Evolutionary conservation across 1,140 invertebrate genomes (phyloP).

Genomic region (Drosophila littoralis): DNA sequence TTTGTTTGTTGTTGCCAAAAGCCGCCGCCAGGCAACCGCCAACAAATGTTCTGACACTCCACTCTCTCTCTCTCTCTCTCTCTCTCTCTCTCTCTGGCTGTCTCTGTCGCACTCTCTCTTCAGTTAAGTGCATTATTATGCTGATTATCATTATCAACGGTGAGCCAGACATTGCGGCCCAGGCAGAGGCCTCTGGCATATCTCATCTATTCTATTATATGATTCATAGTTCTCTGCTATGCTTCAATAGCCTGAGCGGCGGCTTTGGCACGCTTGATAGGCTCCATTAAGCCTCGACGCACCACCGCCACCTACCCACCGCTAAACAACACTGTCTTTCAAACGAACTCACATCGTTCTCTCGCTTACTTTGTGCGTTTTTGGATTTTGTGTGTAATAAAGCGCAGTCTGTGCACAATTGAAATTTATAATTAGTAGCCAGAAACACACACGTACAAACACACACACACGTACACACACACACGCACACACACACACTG

Average conservation of each 20-base stretch:
- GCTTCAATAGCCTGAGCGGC: conserved; percentile 65
- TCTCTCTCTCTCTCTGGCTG: not conserved
- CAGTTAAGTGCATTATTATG: conserved; percentile 73
- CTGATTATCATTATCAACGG: conserved; percentile 71
- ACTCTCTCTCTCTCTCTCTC: too few species aligned
- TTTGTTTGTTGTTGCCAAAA: conserved; percentile 53
- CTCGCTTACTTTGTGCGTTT: not conserved
- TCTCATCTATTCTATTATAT: conserved; percentile 50
- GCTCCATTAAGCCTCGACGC: conserved; percentile 40
- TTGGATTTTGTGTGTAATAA: conserved; percentile 48
- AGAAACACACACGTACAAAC: conserved; percentile 43
- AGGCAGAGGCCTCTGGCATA: not conserved
- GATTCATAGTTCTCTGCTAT: conserved; percentile 67
- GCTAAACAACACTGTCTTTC: not conserved
- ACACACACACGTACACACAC: conserved; percentile 6
- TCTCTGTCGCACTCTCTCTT: not conserved
- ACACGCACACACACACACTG: conserved; percentile 17
- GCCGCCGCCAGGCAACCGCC: conserved; percentile 51
- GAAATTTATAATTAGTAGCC: conserved; percentile 80
- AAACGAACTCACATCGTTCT: conserved; percentile 1
- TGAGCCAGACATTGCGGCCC: conserved; percentile 21
- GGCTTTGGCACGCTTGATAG: conserved; percentile 70
- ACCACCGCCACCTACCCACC: not conserved
- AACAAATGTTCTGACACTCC: conserved; percentile 5
- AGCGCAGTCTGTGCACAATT: conserved; percentile 75